Evolutionary conservation across 2,888 invertebrate species (phyloP).

Genomic region (Andrena camellia): DNA sequence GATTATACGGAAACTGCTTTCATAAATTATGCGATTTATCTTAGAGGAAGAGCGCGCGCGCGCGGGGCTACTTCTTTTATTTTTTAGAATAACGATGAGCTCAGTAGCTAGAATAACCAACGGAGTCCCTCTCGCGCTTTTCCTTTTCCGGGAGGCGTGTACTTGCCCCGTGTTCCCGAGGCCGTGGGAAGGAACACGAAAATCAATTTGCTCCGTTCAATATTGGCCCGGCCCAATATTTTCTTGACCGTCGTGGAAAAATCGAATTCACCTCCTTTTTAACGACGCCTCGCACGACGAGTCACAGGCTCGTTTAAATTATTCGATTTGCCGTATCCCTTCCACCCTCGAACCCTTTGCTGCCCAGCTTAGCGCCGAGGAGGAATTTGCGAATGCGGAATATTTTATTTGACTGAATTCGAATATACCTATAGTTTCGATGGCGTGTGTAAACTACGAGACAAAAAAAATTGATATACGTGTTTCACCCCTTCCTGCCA

Average conservation of each 20-base stretch:
- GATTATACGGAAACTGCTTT: constrained; percentile 58
- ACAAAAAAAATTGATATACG: not conserved
- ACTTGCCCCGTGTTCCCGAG: not conserved
- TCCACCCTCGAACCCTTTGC: too few species aligned
- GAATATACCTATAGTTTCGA: too few species aligned
- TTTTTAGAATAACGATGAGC: constrained; percentile 60
- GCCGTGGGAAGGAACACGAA: not conserved
- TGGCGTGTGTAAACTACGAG: too few species aligned
- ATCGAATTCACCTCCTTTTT: constrained; percentile 48
- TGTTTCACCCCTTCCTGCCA: constrained; percentile 1
- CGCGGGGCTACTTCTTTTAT: constrained; percentile 10
- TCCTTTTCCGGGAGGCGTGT: too few species aligned
- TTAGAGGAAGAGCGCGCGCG: constrained; percentile 14
- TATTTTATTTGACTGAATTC: too few species aligned
- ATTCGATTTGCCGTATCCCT: constrained; percentile 37
- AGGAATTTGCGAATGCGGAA: not conserved
- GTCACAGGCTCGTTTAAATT: constrained; percentile 52
- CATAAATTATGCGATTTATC: constrained; percentile 65
- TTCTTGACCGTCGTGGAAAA: constrained; percentile 48
- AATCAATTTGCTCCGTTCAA: constrained; percentile 52
- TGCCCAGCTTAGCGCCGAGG: too few species aligned
- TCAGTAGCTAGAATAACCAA: constrained; percentile 36
- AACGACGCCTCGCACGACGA: constrained; percentile 11
- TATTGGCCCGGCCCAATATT: constrained; percentile 35
- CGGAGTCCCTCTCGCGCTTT: not conserved